Evolutionary conservation across 2,113 vertebrate species (phyloP).

Genomic region (Hippopotamus amphibius): DNA sequence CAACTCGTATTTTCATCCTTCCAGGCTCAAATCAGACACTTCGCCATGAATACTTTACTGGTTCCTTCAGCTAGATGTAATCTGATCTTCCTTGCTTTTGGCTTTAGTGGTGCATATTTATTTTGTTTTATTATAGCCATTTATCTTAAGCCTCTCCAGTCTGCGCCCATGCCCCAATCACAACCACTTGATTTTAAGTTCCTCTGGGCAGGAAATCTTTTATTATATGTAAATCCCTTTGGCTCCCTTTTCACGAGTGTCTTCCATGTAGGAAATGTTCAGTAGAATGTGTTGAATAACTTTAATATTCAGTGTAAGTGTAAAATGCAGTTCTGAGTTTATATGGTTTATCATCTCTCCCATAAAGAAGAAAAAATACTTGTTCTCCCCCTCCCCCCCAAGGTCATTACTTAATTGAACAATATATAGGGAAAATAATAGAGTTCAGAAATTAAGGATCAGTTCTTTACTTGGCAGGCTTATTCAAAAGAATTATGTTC

Average conservation of each 20-base stretch:
- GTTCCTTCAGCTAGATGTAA: constrained; percentile 10
- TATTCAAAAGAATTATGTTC: constrained; percentile 31
- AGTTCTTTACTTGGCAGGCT: not conserved
- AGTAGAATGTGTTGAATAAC: constrained; percentile 6
- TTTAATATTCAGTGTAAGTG: constrained; percentile 12
- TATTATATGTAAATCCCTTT: not conserved
- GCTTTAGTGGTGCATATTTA: constrained; percentile 15
- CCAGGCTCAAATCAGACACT: not conserved
- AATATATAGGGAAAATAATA: not conserved
- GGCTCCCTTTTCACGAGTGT: not conserved
- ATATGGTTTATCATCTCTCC: constrained; percentile 35
- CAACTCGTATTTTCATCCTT: not conserved
- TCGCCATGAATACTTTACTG: not conserved
- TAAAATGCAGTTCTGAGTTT: constrained; percentile 47
- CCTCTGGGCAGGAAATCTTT: not conserved
- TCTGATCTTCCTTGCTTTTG: constrained; percentile 32
- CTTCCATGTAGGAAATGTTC: constrained; percentile 38
- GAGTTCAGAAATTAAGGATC: constrained; percentile 23
- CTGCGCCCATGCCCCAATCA: not conserved
- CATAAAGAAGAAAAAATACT: not conserved
- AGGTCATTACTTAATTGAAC: constrained; percentile 5
- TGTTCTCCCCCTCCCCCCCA: not conserved
- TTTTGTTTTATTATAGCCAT: constrained; percentile 27
- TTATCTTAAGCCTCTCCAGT: constrained; percentile 14
- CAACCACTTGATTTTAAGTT: constrained; percentile 37